These are phyloP conservation scores for Papilio aristodemus DNA, from an alignment of 1,140 invertebrate genomes.

Conservation along the genomic window DNA sequence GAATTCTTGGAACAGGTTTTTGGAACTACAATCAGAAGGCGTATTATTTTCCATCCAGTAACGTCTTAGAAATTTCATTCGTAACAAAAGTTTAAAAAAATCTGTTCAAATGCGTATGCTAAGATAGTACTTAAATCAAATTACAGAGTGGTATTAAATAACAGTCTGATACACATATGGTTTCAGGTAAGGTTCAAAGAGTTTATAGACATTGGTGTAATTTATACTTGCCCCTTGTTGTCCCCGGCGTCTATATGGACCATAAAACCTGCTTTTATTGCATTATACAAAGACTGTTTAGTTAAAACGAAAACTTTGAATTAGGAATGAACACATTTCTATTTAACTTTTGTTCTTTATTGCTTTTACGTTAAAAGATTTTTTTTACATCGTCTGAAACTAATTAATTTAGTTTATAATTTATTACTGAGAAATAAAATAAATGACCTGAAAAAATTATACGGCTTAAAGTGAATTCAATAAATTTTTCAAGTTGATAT, in stretches of 20 bases:
- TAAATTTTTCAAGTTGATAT: no score
- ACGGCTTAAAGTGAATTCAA: no score
- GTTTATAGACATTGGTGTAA: conserved; percentile 14
- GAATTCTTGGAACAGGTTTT: no score
- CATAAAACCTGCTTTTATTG: conserved; percentile 6
- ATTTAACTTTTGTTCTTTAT: background rate
- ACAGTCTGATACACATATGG: background rate
- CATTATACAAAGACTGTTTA: conserved; percentile 9
- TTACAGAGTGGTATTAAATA: background rate
- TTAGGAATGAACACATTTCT: conserved; percentile 6
- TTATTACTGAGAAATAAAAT: background rate
- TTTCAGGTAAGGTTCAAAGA: conserved; percentile 7
- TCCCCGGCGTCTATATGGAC: conserved; percentile 10
- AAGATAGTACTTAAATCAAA: background rate
- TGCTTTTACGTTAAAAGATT: no score
- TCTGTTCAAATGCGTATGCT: background rate
- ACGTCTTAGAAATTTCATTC: background rate
- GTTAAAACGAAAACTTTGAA: conserved; percentile 19
- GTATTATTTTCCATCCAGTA: no score
- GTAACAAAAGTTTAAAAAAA: background rate
- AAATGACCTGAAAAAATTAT: no score
- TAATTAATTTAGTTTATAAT: background rate
- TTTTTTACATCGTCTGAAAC: background rate
- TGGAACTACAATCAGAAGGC: no score
- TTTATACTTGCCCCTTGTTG: conserved; percentile 13